Percentiles rank a stretch among this genome's conserved stretches.
Conservation (phyloP, 2,113 vertebrate genomes). For the Camelus bactrianus region DNA sequence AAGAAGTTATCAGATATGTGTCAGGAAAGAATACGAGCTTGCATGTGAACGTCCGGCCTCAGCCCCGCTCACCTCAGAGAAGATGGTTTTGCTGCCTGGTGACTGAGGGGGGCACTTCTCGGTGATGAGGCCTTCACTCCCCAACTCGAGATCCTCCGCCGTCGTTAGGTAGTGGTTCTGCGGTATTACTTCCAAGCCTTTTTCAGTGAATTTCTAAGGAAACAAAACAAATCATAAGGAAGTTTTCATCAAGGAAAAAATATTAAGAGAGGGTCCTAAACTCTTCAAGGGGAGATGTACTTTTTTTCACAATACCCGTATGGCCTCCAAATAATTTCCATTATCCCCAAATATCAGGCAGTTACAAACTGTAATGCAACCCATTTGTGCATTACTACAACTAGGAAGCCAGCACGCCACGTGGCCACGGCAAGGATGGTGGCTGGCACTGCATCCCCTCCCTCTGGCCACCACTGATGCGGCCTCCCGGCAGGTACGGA, state of each 20-base stretch:
- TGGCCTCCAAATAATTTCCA: slow-evolving; percentile 32
- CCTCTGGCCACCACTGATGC: neutral
- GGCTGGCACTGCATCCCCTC: neutral
- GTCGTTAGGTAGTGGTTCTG: slow-evolving; percentile 89
- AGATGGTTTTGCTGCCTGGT: slow-evolving; percentile 88
- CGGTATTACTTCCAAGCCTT: slow-evolving; percentile 91
- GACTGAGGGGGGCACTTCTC: slow-evolving; percentile 90
- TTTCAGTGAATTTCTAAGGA: slow-evolving; percentile 92
- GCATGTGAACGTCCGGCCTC: neutral
- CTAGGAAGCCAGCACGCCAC: neutral
- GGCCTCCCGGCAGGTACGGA: rapidly evolving
- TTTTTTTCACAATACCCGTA: neutral
- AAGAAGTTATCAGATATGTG: neutral
- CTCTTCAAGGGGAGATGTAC: slow-evolving; percentile 21
- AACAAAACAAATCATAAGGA: slow-evolving; percentile 64
- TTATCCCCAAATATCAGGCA: neutral
- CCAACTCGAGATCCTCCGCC: slow-evolving; percentile 90
- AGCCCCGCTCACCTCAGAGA: slow-evolving; percentile 89
- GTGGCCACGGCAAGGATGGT: rapidly evolving
- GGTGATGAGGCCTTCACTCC: slow-evolving; percentile 89
- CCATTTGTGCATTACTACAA: neutral
- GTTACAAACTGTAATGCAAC: neutral
- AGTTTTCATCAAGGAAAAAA: slow-evolving; percentile 48
- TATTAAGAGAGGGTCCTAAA: slow-evolving; percentile 59
- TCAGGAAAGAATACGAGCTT: neutral